A percentile compares a stretch with the other conserved stretches of the same genome.
Evolutionary conservation across 1,140 invertebrate species (phyloP).

Genomic region (Sweltsa coloradensis): DNA sequence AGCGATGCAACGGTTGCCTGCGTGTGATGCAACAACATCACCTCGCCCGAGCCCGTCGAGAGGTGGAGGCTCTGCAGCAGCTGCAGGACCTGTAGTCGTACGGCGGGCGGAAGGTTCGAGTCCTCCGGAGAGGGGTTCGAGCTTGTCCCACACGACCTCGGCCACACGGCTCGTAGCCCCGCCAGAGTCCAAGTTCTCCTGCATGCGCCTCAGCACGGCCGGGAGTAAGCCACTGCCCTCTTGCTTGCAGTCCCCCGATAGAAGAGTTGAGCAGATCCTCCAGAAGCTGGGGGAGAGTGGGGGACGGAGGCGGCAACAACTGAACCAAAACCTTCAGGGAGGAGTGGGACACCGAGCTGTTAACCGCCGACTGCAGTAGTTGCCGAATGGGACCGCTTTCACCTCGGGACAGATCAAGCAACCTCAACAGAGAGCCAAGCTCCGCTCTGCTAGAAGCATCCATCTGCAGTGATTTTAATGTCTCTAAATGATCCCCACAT

Average conservation of each 20-base stretch:
- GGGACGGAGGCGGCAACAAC: neutral
- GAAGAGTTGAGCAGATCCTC: neutral
- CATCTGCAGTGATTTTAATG: neutral
- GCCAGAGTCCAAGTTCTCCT: neutral
- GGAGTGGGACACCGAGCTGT: neutral
- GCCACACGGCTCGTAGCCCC: neutral
- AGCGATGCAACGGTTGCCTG: too few relatives aligned
- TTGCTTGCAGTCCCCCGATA: neutral
- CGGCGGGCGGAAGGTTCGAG: neutral
- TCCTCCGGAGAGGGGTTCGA: neutral
- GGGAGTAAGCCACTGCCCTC: neutral
- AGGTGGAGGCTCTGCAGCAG: neutral
- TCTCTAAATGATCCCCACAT: constrained; percentile 5
- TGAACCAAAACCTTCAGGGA: neutral
- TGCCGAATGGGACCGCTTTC: neutral
- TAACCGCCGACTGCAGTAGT: neutral
- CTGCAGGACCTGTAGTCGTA: neutral
- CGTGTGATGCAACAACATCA: too few relatives aligned
- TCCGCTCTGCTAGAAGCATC: neutral
- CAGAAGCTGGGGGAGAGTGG: neutral
- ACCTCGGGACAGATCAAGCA: constrained; percentile 4
- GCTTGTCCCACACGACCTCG: neutral
- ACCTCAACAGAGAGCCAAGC: neutral
- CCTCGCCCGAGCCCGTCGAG: too few relatives aligned
- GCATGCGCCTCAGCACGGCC: neutral